phyloP scores from a whole-genome alignment of 1,140 invertebrate species.

The Brachionus paranguensis region DNA sequence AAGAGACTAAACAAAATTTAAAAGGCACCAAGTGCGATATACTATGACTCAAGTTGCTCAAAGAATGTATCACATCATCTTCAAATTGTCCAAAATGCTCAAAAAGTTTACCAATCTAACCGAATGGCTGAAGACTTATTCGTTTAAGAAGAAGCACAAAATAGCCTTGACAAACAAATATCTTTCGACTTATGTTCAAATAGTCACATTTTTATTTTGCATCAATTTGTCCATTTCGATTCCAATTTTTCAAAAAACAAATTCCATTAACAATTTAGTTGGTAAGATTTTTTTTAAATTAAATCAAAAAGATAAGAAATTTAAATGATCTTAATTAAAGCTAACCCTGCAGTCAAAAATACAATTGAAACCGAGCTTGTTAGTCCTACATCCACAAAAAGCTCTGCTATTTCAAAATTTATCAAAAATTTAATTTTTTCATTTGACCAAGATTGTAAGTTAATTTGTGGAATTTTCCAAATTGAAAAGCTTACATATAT shows the following conservation, averaged over 20 bases:
- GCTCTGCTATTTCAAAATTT: background rate
- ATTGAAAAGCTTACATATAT: background rate
- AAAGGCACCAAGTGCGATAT: background rate
- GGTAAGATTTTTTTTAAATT: background rate
- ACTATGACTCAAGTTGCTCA: background rate
- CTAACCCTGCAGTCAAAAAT: background rate
- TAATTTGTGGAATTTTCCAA: too few species aligned
- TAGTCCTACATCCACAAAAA: background rate
- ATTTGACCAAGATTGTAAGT: conserved; percentile 32
- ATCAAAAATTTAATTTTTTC: conserved; percentile 13
- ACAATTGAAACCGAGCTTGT: background rate
- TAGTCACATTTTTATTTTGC: background rate
- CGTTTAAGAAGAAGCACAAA: conserved; percentile 5
- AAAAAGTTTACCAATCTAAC: background rate
- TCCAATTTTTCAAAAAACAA: conserved; percentile 33
- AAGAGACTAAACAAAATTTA: background rate
- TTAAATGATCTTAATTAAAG: background rate
- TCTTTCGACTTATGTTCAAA: background rate
- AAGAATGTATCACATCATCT: too few species aligned
- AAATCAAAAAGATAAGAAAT: background rate
- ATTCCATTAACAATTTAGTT: background rate
- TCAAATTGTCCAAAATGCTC: background rate
- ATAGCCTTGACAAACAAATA: background rate
- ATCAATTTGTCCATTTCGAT: conserved; percentile 24
- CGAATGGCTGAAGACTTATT: background rate